phyloP scores from a whole-genome alignment of 1,140 invertebrate genomes.

The Mactra quadrangularis region DNA sequence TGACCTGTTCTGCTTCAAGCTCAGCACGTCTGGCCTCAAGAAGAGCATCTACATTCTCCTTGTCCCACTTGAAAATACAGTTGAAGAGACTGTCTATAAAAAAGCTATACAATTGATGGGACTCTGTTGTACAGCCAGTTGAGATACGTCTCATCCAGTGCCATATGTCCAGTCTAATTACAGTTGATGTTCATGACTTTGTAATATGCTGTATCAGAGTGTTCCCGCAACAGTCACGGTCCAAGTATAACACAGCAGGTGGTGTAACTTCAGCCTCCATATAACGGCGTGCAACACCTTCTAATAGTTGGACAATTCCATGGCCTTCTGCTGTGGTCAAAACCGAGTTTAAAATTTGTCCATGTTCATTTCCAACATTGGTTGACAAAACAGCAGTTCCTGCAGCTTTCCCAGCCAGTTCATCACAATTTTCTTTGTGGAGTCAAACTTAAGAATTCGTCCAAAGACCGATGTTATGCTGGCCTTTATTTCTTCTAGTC shows the following conservation, averaged over 20 bases:
- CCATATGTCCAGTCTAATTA: slow-evolving; percentile 71
- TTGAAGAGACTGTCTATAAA: slow-evolving; percentile 64
- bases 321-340: slow-evolving; percentile 60
- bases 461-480: no score
- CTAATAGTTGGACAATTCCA: slow-evolving; percentile 42
- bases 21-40: slow-evolving; percentile 12
- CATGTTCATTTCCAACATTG: slow-evolving; percentile 67
- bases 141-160: slow-evolving; percentile 72
- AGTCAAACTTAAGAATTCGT: slow-evolving; percentile 65
- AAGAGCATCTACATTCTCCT: slow-evolving; percentile 5
- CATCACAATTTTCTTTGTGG: slow-evolving; percentile 57
- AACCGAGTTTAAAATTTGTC: slow-evolving; percentile 66
- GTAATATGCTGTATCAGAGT: not conserved
- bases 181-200: not conserved
- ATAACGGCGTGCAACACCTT: slow-evolving; percentile 44
- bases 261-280: slow-evolving; percentile 6
- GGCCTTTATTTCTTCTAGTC: no score
- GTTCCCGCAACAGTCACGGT: slow-evolving; percentile 51
- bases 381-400: slow-evolving; percentile 63
- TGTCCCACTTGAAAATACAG: slow-evolving; percentile 70
- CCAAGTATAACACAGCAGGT: slow-evolving; percentile 54
- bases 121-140: slow-evolving; percentile 63
- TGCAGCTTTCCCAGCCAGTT: slow-evolving; percentile 21
- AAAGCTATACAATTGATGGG: slow-evolving; percentile 65
- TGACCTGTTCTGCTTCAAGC: slow-evolving; percentile 7